Conservation (phyloP, 2,797 vertebrate species). For the Gymnothorax reevesii region DNA sequence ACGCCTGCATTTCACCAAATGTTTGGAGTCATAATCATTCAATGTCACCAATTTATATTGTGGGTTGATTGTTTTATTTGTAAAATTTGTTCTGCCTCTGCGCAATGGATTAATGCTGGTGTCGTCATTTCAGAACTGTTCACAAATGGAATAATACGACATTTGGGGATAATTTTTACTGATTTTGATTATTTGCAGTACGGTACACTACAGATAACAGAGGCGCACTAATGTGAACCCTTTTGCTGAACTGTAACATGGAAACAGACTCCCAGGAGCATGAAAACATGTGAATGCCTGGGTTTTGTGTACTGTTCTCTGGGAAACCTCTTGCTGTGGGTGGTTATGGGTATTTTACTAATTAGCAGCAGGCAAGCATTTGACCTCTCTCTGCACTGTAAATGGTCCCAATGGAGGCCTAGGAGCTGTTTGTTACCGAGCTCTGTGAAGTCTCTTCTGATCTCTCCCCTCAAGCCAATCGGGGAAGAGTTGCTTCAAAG, state of each 20-base stretch:
- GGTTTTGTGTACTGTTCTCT: neutral
- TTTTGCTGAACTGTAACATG: neutral
- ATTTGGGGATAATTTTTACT: neutral
- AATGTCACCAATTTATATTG: neutral
- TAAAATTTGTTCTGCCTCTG: too few relatives aligned
- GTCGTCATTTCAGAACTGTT: neutral
- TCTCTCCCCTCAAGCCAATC: neutral
- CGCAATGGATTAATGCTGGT: neutral
- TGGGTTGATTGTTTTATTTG: neutral
- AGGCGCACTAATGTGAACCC: neutral
- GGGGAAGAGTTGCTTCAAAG: neutral
- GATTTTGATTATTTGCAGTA: neutral
- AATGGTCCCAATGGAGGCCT: neutral
- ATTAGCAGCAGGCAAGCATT: neutral
- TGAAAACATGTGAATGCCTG: neutral
- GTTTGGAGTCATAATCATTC: neutral
- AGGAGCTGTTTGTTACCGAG: conserved; percentile 14
- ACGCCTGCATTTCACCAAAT: neutral
- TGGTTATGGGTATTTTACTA: neutral
- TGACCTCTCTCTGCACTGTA: neutral
- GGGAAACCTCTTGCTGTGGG: neutral
- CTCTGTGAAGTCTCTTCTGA: neutral
- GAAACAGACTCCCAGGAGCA: neutral
- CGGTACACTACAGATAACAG: neutral
- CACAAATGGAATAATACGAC: neutral